phyloP scores from a whole-genome alignment of 1,140 invertebrate species.

The Gryllus bimaculatus region DNA sequence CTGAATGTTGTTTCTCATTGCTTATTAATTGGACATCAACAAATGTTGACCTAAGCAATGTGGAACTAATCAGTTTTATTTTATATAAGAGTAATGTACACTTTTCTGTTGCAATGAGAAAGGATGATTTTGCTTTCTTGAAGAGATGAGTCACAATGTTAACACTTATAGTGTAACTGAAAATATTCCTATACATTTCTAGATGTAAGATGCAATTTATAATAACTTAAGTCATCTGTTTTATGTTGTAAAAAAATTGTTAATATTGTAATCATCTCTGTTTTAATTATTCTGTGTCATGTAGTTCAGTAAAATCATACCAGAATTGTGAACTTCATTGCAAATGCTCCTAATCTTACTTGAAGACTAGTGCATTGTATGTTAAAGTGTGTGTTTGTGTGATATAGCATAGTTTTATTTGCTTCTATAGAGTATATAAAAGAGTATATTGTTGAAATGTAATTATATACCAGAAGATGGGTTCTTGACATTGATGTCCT shows the following conservation, averaged over 20 bases:
- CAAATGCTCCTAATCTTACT: constrained; percentile 1
- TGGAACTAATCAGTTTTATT: background rate
- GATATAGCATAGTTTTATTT: background rate
- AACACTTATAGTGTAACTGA: background rate
- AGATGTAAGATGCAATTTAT: background rate
- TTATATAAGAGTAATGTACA: background rate
- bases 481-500: background rate
- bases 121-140: background rate
- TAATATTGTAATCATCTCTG: background rate
- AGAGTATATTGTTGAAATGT: constrained; percentile 1
- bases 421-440: background rate
- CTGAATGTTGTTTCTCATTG: background rate
- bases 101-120: background rate
- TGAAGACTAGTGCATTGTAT: background rate
- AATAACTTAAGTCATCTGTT: background rate
- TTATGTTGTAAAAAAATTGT: background rate
- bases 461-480: background rate
- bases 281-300: background rate
- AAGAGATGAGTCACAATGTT: background rate
- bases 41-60: background rate
- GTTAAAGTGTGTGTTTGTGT: constrained; percentile 1
- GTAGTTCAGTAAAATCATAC: background rate
- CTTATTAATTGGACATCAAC: background rate
- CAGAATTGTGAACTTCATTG: background rate
- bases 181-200: too few relatives aligned